A percentile compares a stretch with the other conserved stretches of the same genome.
These are phyloP conservation scores for Metopia argyrocephala DNA, from an alignment of 2,888 invertebrate genomes.

Conservation along the genomic window DNA sequence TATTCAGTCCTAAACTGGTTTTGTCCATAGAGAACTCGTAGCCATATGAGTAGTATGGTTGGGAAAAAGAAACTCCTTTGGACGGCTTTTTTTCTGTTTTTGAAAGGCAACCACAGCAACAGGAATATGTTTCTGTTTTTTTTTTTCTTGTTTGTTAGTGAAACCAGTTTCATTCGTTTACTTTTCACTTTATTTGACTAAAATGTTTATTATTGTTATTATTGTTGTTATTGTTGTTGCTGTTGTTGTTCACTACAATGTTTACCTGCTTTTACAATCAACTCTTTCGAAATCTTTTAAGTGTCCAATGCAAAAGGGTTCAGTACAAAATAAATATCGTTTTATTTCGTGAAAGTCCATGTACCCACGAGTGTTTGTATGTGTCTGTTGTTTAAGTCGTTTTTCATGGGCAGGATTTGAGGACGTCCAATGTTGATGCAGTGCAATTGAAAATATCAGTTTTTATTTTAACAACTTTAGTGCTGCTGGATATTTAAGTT, in stretches of 20 bases:
- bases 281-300: not conserved
- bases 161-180: conserved; percentile 59
- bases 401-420: conserved; percentile 49
- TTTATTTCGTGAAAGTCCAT: not conserved
- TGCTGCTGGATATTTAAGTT: no score
- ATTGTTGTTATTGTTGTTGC: conserved; percentile 8
- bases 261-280: conserved; percentile 31
- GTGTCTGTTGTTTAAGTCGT: conserved; percentile 18
- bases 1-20: conserved; percentile 52
- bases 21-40: not conserved
- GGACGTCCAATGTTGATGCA: conserved; percentile 48
- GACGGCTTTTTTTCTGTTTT: not conserved
- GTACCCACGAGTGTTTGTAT: not conserved
- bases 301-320: conserved; percentile 24
- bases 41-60: conserved; percentile 1
- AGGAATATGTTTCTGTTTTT: conserved; percentile 34
- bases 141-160: conserved; percentile 29
- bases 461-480: not conserved
- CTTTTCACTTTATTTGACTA: conserved; percentile 47
- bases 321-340: not conserved
- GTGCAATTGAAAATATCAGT: conserved; percentile 4
- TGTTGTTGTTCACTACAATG: conserved; percentile 16
- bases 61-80: conserved; percentile 48
- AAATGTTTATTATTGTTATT: conserved; percentile 13
- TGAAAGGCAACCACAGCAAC: conserved; percentile 20